phyloP scores from a whole-genome alignment of 2,888 invertebrate species.

The Clanis bilineata region DNA sequence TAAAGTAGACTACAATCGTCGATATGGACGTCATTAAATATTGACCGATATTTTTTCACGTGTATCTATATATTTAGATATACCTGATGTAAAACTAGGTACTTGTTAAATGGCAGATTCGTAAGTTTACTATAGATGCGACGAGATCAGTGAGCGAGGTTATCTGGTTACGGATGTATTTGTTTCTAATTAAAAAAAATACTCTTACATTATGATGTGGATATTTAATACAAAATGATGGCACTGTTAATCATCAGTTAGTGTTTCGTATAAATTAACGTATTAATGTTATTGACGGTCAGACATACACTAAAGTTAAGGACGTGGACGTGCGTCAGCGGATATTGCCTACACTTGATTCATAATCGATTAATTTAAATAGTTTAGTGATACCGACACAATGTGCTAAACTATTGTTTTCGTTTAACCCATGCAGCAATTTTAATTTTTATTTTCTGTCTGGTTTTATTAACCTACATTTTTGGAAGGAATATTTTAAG shows the following conservation, averaged over 20 bases:
- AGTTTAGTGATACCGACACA: conserved; percentile 25
- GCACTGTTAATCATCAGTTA: background rate
- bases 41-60: conserved; percentile 28
- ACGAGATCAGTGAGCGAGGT: too few species aligned
- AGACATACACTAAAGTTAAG: conserved; percentile 18
- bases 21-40: conserved; percentile 35
- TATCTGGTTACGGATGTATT: too few species aligned
- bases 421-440: background rate
- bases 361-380: conserved; percentile 35
- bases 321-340: conserved; percentile 35
- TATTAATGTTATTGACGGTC: conserved; percentile 15
- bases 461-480: background rate
- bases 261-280: conserved; percentile 11
- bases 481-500: too few species aligned
- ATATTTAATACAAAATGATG: background rate
- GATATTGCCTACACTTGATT: conserved; percentile 30
- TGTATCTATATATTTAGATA: conserved; percentile 6
- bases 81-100: background rate
- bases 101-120: too few species aligned
- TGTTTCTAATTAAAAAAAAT: too few species aligned
- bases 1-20: conserved; percentile 32
- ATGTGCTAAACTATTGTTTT: conserved; percentile 13
- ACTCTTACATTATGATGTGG: too few species aligned
- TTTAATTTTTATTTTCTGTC: background rate
- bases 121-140: too few species aligned